Evolutionary conservation across 1,140 invertebrate genomes (phyloP).

Genomic region (Nasonia longicornis): DNA sequence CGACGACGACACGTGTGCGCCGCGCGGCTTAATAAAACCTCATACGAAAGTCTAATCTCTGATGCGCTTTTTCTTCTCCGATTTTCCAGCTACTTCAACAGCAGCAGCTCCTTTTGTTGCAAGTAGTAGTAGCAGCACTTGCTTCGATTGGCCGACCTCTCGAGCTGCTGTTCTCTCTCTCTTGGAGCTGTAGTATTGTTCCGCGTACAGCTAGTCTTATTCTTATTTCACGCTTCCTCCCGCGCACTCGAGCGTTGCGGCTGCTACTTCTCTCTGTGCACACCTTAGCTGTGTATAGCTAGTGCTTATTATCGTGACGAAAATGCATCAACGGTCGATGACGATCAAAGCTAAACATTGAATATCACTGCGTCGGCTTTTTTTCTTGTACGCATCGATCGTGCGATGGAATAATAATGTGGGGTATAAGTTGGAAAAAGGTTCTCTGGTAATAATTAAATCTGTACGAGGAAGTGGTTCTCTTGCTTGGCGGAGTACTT

Average conservation of each 20-base stretch:
- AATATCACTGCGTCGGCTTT: neutral
- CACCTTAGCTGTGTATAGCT: too few relatives aligned
- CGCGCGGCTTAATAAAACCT: neutral
- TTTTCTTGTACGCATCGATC: neutral
- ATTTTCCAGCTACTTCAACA: neutral
- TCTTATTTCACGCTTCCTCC: neutral
- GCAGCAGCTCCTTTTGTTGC: too few relatives aligned
- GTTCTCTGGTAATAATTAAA: neutral
- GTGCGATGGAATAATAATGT: neutral
- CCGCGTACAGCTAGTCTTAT: neutral
- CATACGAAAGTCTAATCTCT: neutral
- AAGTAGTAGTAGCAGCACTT: neutral
- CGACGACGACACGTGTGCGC: neutral
- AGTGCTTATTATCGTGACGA: too few relatives aligned
- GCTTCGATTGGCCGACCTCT: neutral
- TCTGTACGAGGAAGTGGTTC: neutral
- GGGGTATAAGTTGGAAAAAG: neutral
- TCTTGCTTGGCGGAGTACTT: too few relatives aligned
- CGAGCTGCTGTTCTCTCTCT: neutral
- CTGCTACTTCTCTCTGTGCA: neutral
- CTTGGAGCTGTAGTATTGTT: neutral
- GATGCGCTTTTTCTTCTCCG: neutral
- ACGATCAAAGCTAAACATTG: too few relatives aligned
- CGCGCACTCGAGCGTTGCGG: neutral
- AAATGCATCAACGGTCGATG: too few relatives aligned